Evolutionary conservation across 2,888 invertebrate genomes (phyloP).

Genomic region (Graphium colonna): DNA sequence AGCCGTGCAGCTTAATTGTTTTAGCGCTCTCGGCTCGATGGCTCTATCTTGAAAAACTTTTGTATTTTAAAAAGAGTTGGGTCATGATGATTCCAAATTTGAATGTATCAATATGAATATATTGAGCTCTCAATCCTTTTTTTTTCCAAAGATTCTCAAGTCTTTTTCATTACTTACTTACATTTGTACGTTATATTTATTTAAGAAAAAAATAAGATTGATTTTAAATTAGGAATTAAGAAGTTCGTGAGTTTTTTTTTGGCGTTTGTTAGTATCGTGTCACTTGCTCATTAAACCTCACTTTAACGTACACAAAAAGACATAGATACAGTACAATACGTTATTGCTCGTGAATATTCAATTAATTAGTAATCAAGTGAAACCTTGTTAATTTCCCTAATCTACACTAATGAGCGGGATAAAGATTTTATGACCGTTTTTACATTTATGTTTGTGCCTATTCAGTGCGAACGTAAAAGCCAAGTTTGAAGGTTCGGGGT

Average conservation of each 20-base stretch:
- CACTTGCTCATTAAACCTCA: background rate
- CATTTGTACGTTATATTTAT: too few relatives aligned
- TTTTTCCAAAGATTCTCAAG: too few relatives aligned
- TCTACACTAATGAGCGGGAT: slow-evolving; percentile 23
- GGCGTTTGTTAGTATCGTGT: background rate
- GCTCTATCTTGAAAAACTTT: too few relatives aligned
- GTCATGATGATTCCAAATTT: too few relatives aligned
- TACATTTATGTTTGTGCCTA: slow-evolving; percentile 19
- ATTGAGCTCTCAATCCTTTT: too few relatives aligned
- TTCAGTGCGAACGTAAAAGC: slow-evolving; percentile 17
- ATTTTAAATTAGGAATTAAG: too few relatives aligned
- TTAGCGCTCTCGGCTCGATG: too few relatives aligned
- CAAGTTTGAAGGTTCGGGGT: slow-evolving; percentile 19
- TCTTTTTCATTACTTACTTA: too few relatives aligned
- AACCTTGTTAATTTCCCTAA: slow-evolving; percentile 21
- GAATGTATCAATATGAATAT: too few relatives aligned
- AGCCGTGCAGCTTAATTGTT: slow-evolving; percentile 8
- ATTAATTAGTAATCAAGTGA: slow-evolving; percentile 19
- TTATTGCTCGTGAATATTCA: slow-evolving; percentile 15
- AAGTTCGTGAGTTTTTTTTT: too few relatives aligned
- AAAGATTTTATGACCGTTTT: slow-evolving; percentile 24
- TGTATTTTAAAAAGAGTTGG: too few relatives aligned
- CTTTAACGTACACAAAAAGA: background rate
- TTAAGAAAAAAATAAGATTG: too few relatives aligned
- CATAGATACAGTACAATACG: slow-evolving; percentile 2